A percentile compares a stretch with the other conserved stretches of the same genome.
These are phyloP conservation scores for Oscheius myriophilus DNA, from an alignment of 2,888 invertebrate species.

Conservation along the genomic window DNA sequence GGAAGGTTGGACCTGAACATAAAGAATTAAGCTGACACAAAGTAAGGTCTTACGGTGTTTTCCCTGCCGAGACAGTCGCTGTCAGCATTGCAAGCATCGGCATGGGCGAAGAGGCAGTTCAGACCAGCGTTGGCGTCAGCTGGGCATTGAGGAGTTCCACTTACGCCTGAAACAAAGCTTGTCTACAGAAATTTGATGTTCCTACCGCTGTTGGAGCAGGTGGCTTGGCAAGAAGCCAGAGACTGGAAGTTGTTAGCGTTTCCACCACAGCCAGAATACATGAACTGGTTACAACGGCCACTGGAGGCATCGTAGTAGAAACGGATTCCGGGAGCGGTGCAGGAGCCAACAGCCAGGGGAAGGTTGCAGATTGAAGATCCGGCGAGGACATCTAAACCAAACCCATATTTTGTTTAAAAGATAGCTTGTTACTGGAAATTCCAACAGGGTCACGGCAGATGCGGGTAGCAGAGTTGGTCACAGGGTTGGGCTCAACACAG, in stretches of 20 bases:
- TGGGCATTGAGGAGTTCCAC: conserved; percentile 66
- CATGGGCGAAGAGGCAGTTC: conserved; percentile 66
- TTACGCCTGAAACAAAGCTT: conserved; percentile 50
- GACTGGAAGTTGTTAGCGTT: conserved; percentile 70
- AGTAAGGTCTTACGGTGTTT: conserved; percentile 41
- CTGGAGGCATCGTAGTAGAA: conserved; percentile 66
- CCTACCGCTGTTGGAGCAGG: conserved; percentile 58
- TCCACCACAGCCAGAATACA: conserved; percentile 61
- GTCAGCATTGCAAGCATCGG: conserved; percentile 66
- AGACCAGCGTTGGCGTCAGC: conserved; percentile 65
- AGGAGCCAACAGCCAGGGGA: conserved; percentile 63
- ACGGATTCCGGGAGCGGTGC: conserved; percentile 59
- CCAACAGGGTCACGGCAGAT: conserved; percentile 69
- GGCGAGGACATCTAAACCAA: conserved; percentile 30
- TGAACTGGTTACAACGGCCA: conserved; percentile 59
- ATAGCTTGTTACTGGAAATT: conserved; percentile 54
- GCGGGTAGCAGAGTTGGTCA: conserved; percentile 63
- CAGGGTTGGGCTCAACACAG: conserved; percentile 69
- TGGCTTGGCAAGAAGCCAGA: conserved; percentile 64
- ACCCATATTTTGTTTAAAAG: not conserved
- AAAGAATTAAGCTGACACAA: not conserved
- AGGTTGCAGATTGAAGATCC: conserved; percentile 66
- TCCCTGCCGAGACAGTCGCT: conserved; percentile 61
- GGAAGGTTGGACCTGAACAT: conserved; percentile 51
- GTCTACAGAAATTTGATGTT: conserved; percentile 5